Conservation (phyloP, 2,113 vertebrate genomes). For the Equus quagga region DNA sequence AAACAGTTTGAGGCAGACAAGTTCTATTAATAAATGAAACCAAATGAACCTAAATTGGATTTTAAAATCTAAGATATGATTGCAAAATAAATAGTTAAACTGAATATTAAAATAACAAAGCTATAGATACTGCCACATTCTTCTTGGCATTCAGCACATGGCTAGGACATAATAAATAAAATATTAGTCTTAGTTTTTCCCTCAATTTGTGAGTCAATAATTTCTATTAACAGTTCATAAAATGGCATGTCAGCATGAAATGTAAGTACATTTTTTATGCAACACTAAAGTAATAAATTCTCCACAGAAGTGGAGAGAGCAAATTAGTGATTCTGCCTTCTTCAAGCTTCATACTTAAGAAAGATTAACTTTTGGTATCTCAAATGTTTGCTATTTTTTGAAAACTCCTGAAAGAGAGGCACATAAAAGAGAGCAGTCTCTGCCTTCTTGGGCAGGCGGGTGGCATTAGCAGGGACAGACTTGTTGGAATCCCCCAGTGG, state of each 20-base stretch:
- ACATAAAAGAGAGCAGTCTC: not conserved
- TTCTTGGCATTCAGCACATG: constrained; percentile 36
- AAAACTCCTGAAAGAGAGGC: not conserved
- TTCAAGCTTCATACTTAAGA: constrained; percentile 39
- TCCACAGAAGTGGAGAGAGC: not conserved
- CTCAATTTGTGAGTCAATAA: constrained; percentile 52
- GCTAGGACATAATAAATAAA: constrained; percentile 68
- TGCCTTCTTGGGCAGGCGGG: not conserved
- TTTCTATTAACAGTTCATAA: constrained; percentile 72
- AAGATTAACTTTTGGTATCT: constrained; percentile 45
- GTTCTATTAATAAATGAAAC: constrained; percentile 46
- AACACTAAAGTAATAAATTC: constrained; percentile 53
- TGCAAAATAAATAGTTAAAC: constrained; percentile 42
- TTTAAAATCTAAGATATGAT: constrained; percentile 17
- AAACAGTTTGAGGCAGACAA: constrained; percentile 21
- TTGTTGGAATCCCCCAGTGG: not conserved
- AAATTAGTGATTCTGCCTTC: constrained; percentile 35
- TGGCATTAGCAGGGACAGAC: not conserved
- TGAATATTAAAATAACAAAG: constrained; percentile 37
- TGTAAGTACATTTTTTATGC: constrained; percentile 51
- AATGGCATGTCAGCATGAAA: constrained; percentile 48
- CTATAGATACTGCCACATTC: not conserved
- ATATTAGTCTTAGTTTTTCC: constrained; percentile 47
- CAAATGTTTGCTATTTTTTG: constrained; percentile 25
- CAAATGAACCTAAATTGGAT: constrained; percentile 5